A percentile compares a stretch with the other conserved stretches of the same genome.
phyloP scores from a whole-genome alignment of 2,797 vertebrate genomes.

The Microctenopoma stevenorrisi region DNA sequence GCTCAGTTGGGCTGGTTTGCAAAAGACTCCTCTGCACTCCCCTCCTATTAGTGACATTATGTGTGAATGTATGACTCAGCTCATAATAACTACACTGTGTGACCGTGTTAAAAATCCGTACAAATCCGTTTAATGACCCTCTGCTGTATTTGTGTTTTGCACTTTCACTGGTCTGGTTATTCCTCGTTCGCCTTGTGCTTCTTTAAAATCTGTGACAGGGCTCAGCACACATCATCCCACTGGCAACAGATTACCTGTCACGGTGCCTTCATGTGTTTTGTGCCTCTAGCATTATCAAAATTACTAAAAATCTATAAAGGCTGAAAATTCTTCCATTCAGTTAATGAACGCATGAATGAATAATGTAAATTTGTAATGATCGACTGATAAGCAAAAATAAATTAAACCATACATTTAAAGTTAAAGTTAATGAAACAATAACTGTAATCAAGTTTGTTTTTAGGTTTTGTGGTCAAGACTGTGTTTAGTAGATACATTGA shows the following conservation, averaged over 20 bases:
- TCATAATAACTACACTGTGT: slow-evolving; percentile 38
- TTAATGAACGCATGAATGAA: slow-evolving; percentile 32
- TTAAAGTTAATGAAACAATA: slow-evolving; percentile 13
- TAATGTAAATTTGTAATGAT: slow-evolving; percentile 27
- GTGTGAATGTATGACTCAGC: slow-evolving; percentile 56
- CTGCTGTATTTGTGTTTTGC: slow-evolving; percentile 36
- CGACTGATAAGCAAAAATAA: slow-evolving; percentile 7
- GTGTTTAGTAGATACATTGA: background rate
- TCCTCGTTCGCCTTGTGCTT: background rate
- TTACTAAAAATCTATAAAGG: slow-evolving; percentile 28
- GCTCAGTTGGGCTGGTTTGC: slow-evolving; percentile 37
- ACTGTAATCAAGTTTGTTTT: slow-evolving; percentile 11
- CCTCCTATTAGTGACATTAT: slow-evolving; percentile 53
- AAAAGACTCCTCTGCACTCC: slow-evolving; percentile 34
- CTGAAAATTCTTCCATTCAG: background rate
- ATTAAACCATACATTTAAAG: too few relatives aligned
- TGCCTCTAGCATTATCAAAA: slow-evolving; percentile 27
- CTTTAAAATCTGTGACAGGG: slow-evolving; percentile 21
- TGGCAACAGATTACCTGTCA: slow-evolving; percentile 1
- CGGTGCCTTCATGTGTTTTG: slow-evolving; percentile 5
- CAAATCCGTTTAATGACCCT: slow-evolving; percentile 29
- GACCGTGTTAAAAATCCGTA: slow-evolving; percentile 40
- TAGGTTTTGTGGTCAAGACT: background rate
- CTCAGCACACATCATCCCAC: slow-evolving; percentile 2
- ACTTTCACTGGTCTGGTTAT: slow-evolving; percentile 13